Base-by-base conservation (phyloP, 1,140 invertebrate genomes). In the Drosophila murphyi region DNA sequence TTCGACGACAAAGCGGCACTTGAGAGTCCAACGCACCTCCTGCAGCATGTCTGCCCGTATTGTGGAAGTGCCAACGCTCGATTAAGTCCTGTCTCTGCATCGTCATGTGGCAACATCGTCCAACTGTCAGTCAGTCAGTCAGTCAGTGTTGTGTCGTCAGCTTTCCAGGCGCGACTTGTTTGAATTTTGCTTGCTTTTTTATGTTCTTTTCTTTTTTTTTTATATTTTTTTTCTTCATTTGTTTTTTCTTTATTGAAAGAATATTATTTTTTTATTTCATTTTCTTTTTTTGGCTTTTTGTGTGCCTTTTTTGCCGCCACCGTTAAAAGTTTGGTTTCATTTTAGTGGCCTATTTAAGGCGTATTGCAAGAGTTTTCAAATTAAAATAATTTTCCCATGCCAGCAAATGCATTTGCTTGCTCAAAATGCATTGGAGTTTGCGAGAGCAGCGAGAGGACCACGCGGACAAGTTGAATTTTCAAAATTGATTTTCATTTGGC, bases 361-460 rank as follows among this genome's bases (percentile, higher is more conserved):
- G 35, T 57, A 10, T n/a, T 50, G 43, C 77, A 64, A 48, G 20
- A 20, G 20, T 20, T 20, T 20, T 20, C 8, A 29, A 39, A n/a
- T 5, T n/a, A 51, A 55, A 37, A 3, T 7, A 3, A 32, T 60
- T 41, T 34, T 10, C 6, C 8, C 34, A 7, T 3, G 41, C 31
- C 37, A 56, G 34, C 37, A 48, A 67, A 37, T 76, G 76, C 82
- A 37, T 76, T 87, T 87, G 79, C 76, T 63, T 60, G 28, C 59
- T 51, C 29, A 43, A 28, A 59, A 56, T 57, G 54, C 41, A 34
- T 29, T n/a, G 28, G 28, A 63, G 32, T 50, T 32, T 20, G 20
- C 20, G 20, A 29, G 47, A 64, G 7, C n/a, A 7, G 5, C 34
- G 45, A 43, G 39, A 29, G 2, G 8, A 20, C 20, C 20, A 20